A percentile compares a stretch with the other conserved stretches of the same genome.
Evolutionary conservation across 2,113 vertebrate species (phyloP).

Genomic region (Illadopsis cleaveri): DNA sequence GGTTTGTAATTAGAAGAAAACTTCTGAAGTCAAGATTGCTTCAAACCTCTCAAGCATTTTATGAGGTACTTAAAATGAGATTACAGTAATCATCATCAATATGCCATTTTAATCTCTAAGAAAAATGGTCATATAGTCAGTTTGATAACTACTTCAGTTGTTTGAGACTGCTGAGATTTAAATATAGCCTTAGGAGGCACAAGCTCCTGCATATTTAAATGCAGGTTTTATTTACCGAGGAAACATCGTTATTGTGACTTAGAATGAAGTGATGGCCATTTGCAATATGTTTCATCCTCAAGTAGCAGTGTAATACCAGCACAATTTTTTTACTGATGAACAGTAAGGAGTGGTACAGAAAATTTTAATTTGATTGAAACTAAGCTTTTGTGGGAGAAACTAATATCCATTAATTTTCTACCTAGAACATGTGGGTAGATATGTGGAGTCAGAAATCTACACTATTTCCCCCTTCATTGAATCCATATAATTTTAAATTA

Average conservation of each 20-base stretch:
- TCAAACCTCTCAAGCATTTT: slow-evolving; percentile 68
- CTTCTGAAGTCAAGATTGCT: slow-evolving; percentile 67
- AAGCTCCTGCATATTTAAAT: slow-evolving; percentile 21
- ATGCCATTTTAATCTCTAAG: slow-evolving; percentile 63
- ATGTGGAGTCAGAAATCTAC: background rate
- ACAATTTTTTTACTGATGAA: slow-evolving; percentile 10
- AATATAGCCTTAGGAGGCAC: slow-evolving; percentile 44
- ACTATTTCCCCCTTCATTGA: background rate
- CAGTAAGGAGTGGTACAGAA: background rate
- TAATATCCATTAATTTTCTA: background rate
- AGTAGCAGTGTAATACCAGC: background rate
- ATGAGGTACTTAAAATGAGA: slow-evolving; percentile 64
- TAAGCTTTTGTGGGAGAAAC: background rate
- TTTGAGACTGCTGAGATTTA: slow-evolving; percentile 32
- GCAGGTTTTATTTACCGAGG: slow-evolving; percentile 7
- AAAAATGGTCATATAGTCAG: slow-evolving; percentile 63
- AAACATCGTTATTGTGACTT: slow-evolving; percentile 43
- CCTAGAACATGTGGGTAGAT: background rate
- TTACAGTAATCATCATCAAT: slow-evolving; percentile 70
- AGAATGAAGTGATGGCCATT: slow-evolving; percentile 28
- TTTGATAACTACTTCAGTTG: slow-evolving; percentile 60
- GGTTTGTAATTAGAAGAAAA: slow-evolving; percentile 53
- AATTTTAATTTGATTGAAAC: background rate
- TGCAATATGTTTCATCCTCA: slow-evolving; percentile 24
- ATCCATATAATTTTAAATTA: background rate